phyloP scores from a whole-genome alignment of 2,888 invertebrate genomes.

The Pyrocoelia pectoralis region DNA sequence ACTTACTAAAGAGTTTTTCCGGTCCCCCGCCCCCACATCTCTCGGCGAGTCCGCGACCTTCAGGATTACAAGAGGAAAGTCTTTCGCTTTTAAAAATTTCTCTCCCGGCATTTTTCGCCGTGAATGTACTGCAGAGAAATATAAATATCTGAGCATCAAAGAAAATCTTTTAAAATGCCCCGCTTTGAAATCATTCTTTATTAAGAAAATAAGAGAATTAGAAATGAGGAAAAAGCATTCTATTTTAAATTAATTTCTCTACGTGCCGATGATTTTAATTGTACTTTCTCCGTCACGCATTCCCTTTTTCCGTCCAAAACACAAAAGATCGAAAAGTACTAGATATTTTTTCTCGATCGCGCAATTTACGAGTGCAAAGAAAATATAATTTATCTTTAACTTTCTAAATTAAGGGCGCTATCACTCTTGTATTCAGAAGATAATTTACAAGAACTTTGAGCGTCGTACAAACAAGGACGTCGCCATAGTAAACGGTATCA shows the following conservation, averaged over 20 bases:
- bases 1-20: slow-evolving; percentile 5
- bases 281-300: not conserved
- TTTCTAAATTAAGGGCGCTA: slow-evolving; percentile 56
- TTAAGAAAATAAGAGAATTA: slow-evolving; percentile 42
- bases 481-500: slow-evolving; percentile 25
- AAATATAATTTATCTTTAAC: slow-evolving; percentile 57
- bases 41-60: no score
- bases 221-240: slow-evolving; percentile 43
- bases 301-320: not conserved
- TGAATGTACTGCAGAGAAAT: slow-evolving; percentile 40
- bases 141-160: slow-evolving; percentile 45
- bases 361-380: slow-evolving; percentile 41
- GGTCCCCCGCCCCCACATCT: not conserved
- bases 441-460: slow-evolving; percentile 45
- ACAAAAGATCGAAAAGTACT: no score
- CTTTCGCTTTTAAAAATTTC: slow-evolving; percentile 10
- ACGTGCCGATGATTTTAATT: slow-evolving; percentile 10
- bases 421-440: slow-evolving; percentile 57
- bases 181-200: slow-evolving; percentile 45
- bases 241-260: slow-evolving; percentile 31
- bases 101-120: slow-evolving; percentile 10
- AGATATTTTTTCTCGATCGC: slow-evolving; percentile 11
- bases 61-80: no score
- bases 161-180: slow-evolving; percentile 44
- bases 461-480: slow-evolving; percentile 33